Evolutionary conservation across 2,888 invertebrate species (phyloP), one percentile per base, ranked within the genome.

Genomic region (Sminthurides aquaticus): DNA sequence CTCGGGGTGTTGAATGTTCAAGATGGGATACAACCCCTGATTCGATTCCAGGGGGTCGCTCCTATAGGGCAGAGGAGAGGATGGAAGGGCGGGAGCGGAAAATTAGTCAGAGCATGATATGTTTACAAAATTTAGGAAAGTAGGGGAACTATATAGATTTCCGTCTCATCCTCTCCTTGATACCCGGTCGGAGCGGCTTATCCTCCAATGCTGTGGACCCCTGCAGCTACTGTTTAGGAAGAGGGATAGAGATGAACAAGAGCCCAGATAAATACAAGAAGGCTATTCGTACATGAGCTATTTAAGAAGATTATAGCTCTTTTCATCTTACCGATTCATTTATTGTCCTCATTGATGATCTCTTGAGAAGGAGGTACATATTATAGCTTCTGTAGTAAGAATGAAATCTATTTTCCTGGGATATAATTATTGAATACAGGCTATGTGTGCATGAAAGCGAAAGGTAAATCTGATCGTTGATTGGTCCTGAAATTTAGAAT

Each of bases 241-340:
- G 11, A 52, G 5, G n/a, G 20, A 52, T 52, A 34, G 43, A 34
- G 5, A 15, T 11, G 43, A 34, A 34, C 8, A 34, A 34, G 5
- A 15, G 15, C 15, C 52, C 20, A 5, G 52, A 5, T 52, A 52
- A 34, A 34, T 34, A 34, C 43, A 34, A 34, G 15, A 34, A 11
- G 5, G 43, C 43, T 34, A 5, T 20, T 52, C 20, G 20, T 52
- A 52, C 8, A 52, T 5, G 52, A 22, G 52, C 52, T 52, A 20
- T 52, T 52, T 52, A 52, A 20, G 52, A 8, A 52, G 52, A 52
- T 52, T 52, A 52, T 52, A n/a, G n/a, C 43, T 52, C 52, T 20
- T 52, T 52, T 52, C 52, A 52, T 52, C 52, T 52, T 22, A 52
- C 52, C 52, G 52, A 52, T 52, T 52, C 43, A 34, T 34, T 34